Conservation (phyloP, 1,140 invertebrate genomes). For the Drosophila oshimai region DNA sequence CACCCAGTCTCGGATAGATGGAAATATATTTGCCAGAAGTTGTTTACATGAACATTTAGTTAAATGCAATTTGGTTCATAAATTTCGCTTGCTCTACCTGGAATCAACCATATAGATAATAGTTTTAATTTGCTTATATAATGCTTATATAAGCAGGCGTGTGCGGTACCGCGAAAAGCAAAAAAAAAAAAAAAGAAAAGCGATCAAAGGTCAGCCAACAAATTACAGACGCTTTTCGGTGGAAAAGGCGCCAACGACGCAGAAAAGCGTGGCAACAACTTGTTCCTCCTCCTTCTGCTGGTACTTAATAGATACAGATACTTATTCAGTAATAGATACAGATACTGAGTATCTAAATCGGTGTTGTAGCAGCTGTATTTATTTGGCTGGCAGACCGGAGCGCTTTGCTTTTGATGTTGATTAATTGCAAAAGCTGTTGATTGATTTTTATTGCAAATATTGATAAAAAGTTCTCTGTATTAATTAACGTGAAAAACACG, state of each 20-base stretch:
- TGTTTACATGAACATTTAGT: conserved; percentile 33
- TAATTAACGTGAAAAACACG: conserved; percentile 81
- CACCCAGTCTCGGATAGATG: conserved; percentile 14
- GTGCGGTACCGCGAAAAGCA: conserved; percentile 32
- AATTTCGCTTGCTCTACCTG: conserved; percentile 13
- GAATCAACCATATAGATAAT: conserved; percentile 45
- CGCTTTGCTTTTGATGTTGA: conserved; percentile 73
- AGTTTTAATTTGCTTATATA: conserved; percentile 60
- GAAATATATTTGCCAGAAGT: neutral
- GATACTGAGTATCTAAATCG: conserved; percentile 19
- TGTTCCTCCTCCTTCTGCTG: conserved; percentile 42
- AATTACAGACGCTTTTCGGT: conserved; percentile 60
- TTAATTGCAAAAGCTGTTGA: conserved; percentile 78
- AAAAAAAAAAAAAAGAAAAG: too few relatives aligned
- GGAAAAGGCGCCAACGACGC: conserved; percentile 57
- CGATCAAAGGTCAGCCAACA: conserved; percentile 48
- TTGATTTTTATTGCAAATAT: conserved; percentile 82
- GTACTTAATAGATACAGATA: neutral
- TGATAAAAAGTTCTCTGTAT: conserved; percentile 81
- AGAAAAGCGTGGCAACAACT: conserved; percentile 67
- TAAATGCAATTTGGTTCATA: conserved; percentile 27
- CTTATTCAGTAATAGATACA: neutral
- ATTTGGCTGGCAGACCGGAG: conserved; percentile 9
- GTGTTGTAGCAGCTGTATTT: conserved; percentile 14
- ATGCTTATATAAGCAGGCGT: conserved; percentile 51